Percentiles rank a stretch among this genome's conserved stretches.
phyloP scores from a whole-genome alignment of 23 tunicate genomes.

The Halocynthia roretzi region DNA sequence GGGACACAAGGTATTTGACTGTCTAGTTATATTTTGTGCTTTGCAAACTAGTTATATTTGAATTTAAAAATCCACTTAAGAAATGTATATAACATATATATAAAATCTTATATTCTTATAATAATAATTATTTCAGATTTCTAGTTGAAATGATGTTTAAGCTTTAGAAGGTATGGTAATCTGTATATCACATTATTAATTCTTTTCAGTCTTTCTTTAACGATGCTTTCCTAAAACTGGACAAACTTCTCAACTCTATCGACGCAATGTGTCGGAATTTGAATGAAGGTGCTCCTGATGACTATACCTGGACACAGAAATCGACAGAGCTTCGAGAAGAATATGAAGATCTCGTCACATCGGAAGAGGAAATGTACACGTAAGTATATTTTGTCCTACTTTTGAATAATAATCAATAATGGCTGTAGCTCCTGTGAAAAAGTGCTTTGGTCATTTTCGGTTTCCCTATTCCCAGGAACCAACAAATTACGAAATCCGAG shows the following conservation, averaged over 20 bases:
- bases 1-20: slow-evolving; percentile 36
- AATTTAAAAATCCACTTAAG: not conserved
- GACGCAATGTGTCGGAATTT: slow-evolving; percentile 30
- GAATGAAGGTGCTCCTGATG: slow-evolving; percentile 9
- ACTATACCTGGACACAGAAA: slow-evolving; percentile 15
- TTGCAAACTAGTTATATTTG: too few species aligned
- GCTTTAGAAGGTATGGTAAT: not conserved
- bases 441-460: not conserved
- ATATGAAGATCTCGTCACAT: slow-evolving; percentile 42
- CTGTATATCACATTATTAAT: not conserved
- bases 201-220: slow-evolving; percentile 24
- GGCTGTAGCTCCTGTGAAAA: not conserved
- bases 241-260: slow-evolving; percentile 30
- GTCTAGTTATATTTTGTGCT: not conserved
- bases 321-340: slow-evolving; percentile 23
- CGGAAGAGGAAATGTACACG: slow-evolving; percentile 56
- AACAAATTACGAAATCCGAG: too few species aligned
- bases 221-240: slow-evolving; percentile 23
- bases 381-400: too few species aligned
- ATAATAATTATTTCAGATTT: too few species aligned
- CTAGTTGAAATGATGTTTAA: too few species aligned
- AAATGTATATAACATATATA: too few species aligned
- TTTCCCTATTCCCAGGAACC: too few species aligned
- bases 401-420: not conserved
- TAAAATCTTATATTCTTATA: too few species aligned